Percentiles rank a stretch among this genome's conserved stretches.
Conservation (phyloP, 2,888 invertebrate genomes). For the Falcaria lacertinaria region DNA sequence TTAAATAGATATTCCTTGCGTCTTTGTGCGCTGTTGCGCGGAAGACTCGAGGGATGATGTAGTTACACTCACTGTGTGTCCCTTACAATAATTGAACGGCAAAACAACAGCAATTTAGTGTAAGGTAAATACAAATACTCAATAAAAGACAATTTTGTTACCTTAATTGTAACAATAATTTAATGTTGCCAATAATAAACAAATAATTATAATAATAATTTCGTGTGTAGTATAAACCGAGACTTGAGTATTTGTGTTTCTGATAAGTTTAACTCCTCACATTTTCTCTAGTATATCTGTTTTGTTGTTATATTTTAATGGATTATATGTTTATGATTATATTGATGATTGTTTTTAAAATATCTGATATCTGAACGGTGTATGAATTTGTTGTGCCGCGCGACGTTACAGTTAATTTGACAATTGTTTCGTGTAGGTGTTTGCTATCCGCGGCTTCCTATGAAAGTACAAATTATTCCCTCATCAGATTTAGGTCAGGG, state of each 20-base stretch:
- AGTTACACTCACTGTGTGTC: conserved; percentile 7
- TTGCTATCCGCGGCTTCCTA: conserved; percentile 44
- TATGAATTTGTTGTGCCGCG: conserved; percentile 28
- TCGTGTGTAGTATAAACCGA: conserved; percentile 31
- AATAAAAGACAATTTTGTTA: conserved; percentile 49
- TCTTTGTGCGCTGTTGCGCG: conserved; percentile 32
- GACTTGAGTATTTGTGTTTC: conserved; percentile 74
- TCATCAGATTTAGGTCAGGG: conserved; percentile 65
- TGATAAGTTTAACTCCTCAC: conserved; percentile 40
- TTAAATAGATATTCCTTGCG: conserved; percentile 21
- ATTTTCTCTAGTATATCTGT: conserved; percentile 62
- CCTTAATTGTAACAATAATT: conserved; percentile 33
- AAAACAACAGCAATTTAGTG: conserved; percentile 30
- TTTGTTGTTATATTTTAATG: conserved; percentile 77
- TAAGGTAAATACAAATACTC: conserved; percentile 75
- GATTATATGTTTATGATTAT: no score
- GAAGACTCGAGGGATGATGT: conserved; percentile 29
- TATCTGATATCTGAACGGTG: conserved; percentile 50
- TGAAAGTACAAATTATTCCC: conserved; percentile 75
- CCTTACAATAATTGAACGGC: conserved; percentile 20
- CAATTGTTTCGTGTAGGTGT: conserved; percentile 13
- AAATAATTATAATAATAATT: conserved; percentile 24
- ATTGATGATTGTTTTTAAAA: conserved; percentile 57
- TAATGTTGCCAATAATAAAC: conserved; percentile 32
- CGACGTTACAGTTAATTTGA: conserved; percentile 13